Base-by-base conservation (phyloP, 1,140 invertebrate genomes). In the Lepeophtheirus salmonis region DNA sequence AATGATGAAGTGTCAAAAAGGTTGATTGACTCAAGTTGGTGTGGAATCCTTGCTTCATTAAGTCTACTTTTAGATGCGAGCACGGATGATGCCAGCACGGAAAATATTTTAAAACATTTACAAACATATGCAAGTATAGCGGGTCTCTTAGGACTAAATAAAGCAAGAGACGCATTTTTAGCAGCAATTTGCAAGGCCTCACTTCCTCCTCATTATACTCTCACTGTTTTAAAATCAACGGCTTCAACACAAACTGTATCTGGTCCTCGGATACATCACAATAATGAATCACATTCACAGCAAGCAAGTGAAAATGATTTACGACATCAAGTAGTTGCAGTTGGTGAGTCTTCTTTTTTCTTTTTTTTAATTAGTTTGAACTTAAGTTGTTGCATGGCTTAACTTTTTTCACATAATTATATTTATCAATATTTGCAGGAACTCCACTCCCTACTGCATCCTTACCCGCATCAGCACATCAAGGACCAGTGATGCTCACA, bases 401-500 rank as follows among this genome's bases (percentile, higher is more conserved):
- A 48, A 12, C 10, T 48, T 12, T 12, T 48, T 48, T 48, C n/a
- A 12, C 30, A 48, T n/a, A 48, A 48, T 12, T 10, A 72, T 75
- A 55, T 48, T 48, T 48, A 12, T 48, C 2, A 50, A 3, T 18
- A 3, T 18, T 3, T 18, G 16, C 10, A 50, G 90, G 90, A 13
- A 94, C 89, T 3, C 84, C 90, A 20, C 70, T 95, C 62, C 84
- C 87, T 1, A 88, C 86, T 41, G 80, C 86, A 51, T 82, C 86
- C 13, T 70, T 77, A 13, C 66, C 71, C 22, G 78, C 80, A 70
- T 79, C 80, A 41, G 80, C 83, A 18, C 84, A 87, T 68, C 86
- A 89, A 72, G 86, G 85, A n/a, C 86, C 87, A n/a, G 92, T 97
- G 25, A 92, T 97, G 88, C 76, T 98, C 66, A 97, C 92, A 3